These are phyloP conservation scores for Prochilodus magdalenae DNA, from an alignment of 2,113 vertebrate species.

Conservation along the genomic window DNA sequence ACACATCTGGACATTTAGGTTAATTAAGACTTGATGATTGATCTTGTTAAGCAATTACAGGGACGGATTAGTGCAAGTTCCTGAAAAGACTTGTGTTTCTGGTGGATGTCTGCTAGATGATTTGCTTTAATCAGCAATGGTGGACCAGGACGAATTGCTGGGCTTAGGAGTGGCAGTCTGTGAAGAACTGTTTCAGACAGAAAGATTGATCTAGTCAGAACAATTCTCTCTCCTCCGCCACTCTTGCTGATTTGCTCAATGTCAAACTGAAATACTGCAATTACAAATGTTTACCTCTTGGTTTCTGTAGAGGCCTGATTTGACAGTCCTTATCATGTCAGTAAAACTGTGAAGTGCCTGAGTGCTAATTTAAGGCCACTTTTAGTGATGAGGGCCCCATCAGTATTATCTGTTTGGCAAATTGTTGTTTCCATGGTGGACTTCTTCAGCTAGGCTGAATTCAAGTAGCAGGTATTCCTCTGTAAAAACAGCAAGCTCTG, in stretches of 20 bases:
- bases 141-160: slow-evolving; percentile 30
- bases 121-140: slow-evolving; percentile 53
- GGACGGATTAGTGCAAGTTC: slow-evolving; percentile 49
- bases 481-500: too few relatives aligned
- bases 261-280: slow-evolving; percentile 54
- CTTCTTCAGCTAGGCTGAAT: neutral
- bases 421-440: neutral
- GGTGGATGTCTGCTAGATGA: slow-evolving; percentile 23
- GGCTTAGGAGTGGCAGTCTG: slow-evolving; percentile 26
- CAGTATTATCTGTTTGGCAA: neutral
- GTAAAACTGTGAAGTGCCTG: neutral
- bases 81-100: slow-evolving; percentile 31
- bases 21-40: slow-evolving; percentile 53
- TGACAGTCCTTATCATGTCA: slow-evolving; percentile 7
- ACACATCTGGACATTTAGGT: slow-evolving; percentile 46
- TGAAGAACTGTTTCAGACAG: slow-evolving; percentile 34
- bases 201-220: slow-evolving; percentile 37
- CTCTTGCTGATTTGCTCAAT: slow-evolving; percentile 48
- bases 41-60: slow-evolving; percentile 56
- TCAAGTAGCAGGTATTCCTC: neutral
- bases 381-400: neutral
- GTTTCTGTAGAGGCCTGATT: neutral
- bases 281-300: slow-evolving; percentile 32
- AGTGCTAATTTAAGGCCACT: slow-evolving; percentile 13
- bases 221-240: slow-evolving; percentile 12